These are phyloP conservation scores for Coleophora flavipennella DNA, from an alignment of 2,888 invertebrate species.

Conservation along the genomic window DNA sequence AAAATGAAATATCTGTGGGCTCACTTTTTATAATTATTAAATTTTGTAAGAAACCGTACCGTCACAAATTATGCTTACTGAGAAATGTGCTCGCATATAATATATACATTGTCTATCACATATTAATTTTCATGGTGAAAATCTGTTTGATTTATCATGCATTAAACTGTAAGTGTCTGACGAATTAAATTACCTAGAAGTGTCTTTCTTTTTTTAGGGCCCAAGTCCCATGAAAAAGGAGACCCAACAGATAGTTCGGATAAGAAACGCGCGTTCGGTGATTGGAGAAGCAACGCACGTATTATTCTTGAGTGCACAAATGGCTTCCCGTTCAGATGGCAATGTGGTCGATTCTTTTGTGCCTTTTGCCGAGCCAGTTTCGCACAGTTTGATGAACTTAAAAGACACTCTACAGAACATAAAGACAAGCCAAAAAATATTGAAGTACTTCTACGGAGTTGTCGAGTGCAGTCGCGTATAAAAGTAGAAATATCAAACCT, in stretches of 20 bases:
- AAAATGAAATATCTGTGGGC: too few species aligned
- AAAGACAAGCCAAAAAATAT: background rate
- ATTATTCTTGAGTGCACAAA: slow-evolving; percentile 54
- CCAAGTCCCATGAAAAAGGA: background rate
- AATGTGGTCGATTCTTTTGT: slow-evolving; percentile 47
- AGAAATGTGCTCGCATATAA: too few species aligned
- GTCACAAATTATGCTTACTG: too few species aligned
- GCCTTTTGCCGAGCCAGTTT: slow-evolving; percentile 33
- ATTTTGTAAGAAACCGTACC: too few species aligned
- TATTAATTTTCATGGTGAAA: too few species aligned
- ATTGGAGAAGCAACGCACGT: slow-evolving; percentile 58
- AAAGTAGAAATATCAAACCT: background rate
- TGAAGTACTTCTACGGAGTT: background rate
- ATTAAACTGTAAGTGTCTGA: too few species aligned
- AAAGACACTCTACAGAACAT: slow-evolving; percentile 36
- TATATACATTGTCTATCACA: too few species aligned
- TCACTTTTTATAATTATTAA: too few species aligned
- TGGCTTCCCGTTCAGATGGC: slow-evolving; percentile 56
- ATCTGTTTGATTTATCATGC: too few species aligned
- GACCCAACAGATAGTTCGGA: slow-evolving; percentile 2
- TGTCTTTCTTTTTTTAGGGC: slow-evolving; percentile 1
- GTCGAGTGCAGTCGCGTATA: background rate
- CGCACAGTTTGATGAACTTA: slow-evolving; percentile 42
- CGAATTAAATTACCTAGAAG: too few species aligned
- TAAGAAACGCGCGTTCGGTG: slow-evolving; percentile 48